phyloP scores from a whole-genome alignment of 2,888 invertebrate genomes.

The Gryllus longicercus region DNA sequence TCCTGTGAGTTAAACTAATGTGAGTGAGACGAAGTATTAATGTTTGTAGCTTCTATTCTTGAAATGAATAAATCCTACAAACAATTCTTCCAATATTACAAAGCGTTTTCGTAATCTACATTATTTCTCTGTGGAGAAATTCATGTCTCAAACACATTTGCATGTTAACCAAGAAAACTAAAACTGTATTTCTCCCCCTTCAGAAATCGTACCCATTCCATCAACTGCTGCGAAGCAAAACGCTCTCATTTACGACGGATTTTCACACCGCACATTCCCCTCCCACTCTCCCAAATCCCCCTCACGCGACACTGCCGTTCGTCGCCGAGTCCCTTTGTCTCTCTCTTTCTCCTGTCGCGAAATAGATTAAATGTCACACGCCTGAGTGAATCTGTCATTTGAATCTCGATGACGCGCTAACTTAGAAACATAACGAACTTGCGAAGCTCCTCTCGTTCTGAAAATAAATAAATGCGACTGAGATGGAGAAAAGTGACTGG shows the following conservation, averaged over 20 bases:
- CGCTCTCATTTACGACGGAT: constrained; percentile 1
- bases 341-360: constrained; percentile 4
- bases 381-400: background rate
- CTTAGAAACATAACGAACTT: constrained; percentile 8
- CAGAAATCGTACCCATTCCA: no score
- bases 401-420: background rate
- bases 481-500: no score
- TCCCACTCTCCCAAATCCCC: background rate
- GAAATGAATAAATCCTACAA: no score
- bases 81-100: no score
- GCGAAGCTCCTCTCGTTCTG: background rate
- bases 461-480: background rate
- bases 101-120: no score
- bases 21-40: no score
- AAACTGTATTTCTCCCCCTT: no score
- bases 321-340: background rate
- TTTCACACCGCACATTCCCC: background rate
- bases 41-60: no score
- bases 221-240: background rate
- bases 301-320: background rate
- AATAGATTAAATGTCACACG: constrained; percentile 17
- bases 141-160: no score
- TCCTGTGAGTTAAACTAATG: no score
- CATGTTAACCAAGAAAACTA: no score
- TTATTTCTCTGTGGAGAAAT: no score